Percentiles rank a stretch among this genome's conserved stretches.
Evolutionary conservation across 2,113 vertebrate species (phyloP).

Genomic region (Epinephelus cyanopodus): DNA sequence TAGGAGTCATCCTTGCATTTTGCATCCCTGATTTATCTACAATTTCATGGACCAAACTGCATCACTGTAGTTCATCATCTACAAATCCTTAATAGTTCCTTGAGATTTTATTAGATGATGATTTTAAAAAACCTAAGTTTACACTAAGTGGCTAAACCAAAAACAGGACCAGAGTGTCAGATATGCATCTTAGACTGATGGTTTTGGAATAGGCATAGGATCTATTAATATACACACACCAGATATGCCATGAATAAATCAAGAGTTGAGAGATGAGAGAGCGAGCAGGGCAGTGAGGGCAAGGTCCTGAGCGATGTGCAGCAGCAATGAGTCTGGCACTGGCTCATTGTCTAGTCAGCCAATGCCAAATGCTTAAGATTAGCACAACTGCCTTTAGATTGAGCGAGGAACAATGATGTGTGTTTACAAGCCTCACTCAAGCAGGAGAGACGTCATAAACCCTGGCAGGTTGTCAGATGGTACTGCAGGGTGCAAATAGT

Average conservation of each 20-base stretch:
- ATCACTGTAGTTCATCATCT: neutral
- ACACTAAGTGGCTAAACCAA: neutral
- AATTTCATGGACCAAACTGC: neutral
- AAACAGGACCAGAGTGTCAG: constrained; percentile 47
- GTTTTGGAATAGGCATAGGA: constrained; percentile 38
- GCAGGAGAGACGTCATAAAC: constrained; percentile 36
- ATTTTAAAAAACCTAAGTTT: neutral
- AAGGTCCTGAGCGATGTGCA: constrained; percentile 36
- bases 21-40: neutral
- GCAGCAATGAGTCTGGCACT: neutral
- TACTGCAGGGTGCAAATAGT: constrained; percentile 14
- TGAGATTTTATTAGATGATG: constrained; percentile 17
- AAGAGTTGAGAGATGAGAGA: constrained; percentile 32
- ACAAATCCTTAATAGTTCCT: neutral
- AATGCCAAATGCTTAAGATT: constrained; percentile 15
- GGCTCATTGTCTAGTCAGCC: constrained; percentile 36
- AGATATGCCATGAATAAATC: constrained; percentile 70
- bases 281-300: constrained; percentile 11
- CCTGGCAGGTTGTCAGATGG: constrained; percentile 47
- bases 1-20: constrained; percentile 7
- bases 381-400: constrained; percentile 51
- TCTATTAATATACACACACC: constrained; percentile 71
- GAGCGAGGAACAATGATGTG: constrained; percentile 41
- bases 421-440: constrained; percentile 29
- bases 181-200: constrained; percentile 55